Conservation (phyloP, 2,797 vertebrate species). For the Vireo griseus region DNA sequence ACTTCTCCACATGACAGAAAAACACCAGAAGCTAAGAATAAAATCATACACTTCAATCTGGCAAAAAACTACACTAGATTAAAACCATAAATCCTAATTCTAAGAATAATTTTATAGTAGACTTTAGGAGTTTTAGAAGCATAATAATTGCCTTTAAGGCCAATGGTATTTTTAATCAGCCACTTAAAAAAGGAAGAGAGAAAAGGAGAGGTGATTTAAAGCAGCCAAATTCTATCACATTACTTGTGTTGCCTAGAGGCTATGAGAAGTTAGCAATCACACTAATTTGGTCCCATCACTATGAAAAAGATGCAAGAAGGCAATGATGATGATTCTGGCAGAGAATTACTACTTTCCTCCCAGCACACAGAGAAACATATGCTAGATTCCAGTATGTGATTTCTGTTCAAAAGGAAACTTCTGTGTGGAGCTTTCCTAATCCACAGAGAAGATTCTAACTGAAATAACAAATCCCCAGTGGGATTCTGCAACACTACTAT, state of each 20-base stretch:
- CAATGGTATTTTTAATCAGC: background rate
- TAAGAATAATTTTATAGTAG: background rate
- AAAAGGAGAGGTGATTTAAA: background rate
- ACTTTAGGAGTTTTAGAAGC: background rate
- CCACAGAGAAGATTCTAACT: background rate
- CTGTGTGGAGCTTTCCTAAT: background rate
- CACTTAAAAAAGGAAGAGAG: background rate
- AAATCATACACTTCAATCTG: background rate
- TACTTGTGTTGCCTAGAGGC: background rate
- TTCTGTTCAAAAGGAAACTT: background rate
- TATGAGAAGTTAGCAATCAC: background rate
- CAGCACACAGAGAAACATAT: background rate
- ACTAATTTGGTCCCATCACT: background rate
- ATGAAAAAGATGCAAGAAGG: background rate
- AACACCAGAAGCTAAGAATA: background rate
- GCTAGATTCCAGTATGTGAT: background rate
- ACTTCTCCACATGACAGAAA: background rate
- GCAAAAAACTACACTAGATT: background rate
- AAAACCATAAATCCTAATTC: background rate
- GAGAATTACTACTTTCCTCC: background rate
- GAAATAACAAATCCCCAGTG: background rate
- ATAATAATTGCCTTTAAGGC: background rate
- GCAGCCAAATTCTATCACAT: background rate
- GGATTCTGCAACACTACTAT: background rate
- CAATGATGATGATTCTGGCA: background rate